Percentiles rank a stretch among this genome's conserved stretches.
Conservation (phyloP, 2,113 vertebrate species). For the Ageneiosus marmoratus region DNA sequence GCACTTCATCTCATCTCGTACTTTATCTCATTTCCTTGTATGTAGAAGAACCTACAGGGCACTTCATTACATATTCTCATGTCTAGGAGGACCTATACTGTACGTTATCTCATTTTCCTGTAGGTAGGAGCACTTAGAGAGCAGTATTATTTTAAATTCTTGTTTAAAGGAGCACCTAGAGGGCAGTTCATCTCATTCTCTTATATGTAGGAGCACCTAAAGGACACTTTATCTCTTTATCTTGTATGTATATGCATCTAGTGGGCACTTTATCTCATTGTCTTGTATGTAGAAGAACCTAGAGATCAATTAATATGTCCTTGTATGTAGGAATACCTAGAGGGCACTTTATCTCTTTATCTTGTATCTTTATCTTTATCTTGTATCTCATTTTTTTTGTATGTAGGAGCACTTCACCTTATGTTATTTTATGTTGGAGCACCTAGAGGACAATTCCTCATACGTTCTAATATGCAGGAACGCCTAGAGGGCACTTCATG, state of each 20-base stretch:
- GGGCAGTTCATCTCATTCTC: neutral
- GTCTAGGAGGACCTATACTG: neutral
- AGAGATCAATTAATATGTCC: neutral
- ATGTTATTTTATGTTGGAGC: neutral
- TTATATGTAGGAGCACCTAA: neutral
- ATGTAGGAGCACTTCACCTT: neutral
- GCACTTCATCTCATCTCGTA: neutral
- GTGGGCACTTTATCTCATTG: neutral
- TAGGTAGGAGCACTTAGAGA: neutral
- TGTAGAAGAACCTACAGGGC: neutral
- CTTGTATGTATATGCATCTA: neutral
- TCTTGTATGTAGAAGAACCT: neutral
- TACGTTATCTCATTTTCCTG: neutral
- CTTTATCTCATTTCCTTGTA: neutral
- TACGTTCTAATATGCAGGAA: neutral
- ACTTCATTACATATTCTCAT: neutral
- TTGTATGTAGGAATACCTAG: neutral
- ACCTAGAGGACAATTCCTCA: neutral
- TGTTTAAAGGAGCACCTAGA: neutral
- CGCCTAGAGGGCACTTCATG: neutral
- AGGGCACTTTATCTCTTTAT: neutral
- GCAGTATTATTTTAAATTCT: neutral
- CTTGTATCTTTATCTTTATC: neutral
- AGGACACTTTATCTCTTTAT: neutral
- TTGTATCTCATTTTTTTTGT: too few species aligned